These are phyloP conservation scores for Bradypodion ventrale DNA, from an alignment of 2,797 vertebrate genomes.

Conservation along the genomic window DNA sequence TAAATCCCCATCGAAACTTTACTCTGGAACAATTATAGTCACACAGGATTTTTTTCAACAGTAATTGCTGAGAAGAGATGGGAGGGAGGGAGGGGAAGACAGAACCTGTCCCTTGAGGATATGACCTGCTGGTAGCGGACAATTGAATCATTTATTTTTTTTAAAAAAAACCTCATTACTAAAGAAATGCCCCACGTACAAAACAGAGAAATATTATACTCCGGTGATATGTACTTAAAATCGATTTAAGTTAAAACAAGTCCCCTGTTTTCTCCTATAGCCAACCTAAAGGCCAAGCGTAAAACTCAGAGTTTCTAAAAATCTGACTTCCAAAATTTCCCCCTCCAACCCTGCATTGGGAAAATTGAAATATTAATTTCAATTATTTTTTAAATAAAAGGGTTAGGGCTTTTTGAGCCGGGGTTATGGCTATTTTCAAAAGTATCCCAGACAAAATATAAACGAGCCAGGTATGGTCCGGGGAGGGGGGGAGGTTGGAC, in stretches of 20 bases:
- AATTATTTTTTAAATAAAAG: neutral
- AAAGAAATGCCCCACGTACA: neutral
- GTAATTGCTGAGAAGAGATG: too few relatives aligned
- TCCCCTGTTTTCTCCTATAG: neutral
- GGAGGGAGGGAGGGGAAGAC: neutral
- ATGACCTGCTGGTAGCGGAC: too few relatives aligned
- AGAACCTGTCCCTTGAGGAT: too few relatives aligned
- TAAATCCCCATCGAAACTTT: neutral
- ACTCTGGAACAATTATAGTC: neutral
- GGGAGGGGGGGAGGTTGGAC: neutral
- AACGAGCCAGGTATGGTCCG: neutral
- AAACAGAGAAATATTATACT: neutral
- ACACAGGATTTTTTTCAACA: neutral
- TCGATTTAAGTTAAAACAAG: neutral
- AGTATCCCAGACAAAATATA: neutral
- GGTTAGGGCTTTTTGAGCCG: neutral
- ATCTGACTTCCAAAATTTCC: neutral
- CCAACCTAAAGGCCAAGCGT: fast-evolving
- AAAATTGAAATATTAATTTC: neutral
- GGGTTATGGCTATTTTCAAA: neutral
- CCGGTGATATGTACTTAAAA: too few relatives aligned
- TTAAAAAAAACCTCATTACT: neutral
- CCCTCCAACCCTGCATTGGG: too few relatives aligned
- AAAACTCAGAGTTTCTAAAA: neutral
- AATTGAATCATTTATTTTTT: neutral